These are phyloP conservation scores for Enteromius thamalakanensis DNA, from an alignment of 2,797 vertebrate species.

Conservation along the genomic window DNA sequence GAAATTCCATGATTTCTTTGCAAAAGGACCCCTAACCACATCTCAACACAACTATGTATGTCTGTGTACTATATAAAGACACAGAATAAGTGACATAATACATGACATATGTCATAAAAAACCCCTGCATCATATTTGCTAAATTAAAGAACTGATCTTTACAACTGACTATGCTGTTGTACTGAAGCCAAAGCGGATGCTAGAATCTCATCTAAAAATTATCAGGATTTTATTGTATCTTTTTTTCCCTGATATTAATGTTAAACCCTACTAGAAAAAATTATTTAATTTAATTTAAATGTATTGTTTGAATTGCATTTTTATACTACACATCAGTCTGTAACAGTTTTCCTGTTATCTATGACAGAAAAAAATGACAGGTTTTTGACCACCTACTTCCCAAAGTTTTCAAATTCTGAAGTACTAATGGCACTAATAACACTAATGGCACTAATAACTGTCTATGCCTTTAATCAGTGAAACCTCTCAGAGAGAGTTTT, in stretches of 20 bases:
- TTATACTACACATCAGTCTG: background rate
- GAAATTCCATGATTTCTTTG: background rate
- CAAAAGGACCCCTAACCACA: background rate
- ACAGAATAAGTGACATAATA: no score
- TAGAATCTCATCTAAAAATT: background rate
- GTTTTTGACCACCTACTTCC: background rate
- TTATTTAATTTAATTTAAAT: background rate
- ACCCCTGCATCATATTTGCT: background rate
- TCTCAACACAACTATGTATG: background rate
- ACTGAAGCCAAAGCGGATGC: background rate
- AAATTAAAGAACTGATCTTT: background rate
- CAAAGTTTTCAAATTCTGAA: background rate
- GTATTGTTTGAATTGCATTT: background rate
- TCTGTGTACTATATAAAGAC: background rate
- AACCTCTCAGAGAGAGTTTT: slow-evolving; percentile 23
- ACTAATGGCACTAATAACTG: background rate
- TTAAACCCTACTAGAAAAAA: background rate
- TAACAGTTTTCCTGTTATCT: background rate
- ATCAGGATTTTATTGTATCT: no score
- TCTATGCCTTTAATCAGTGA: background rate
- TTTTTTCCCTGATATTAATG: background rate
- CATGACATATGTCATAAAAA: background rate
- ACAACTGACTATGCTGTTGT: background rate
- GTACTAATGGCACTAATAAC: background rate
- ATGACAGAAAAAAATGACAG: background rate